These are phyloP conservation scores for Bostrychus sinensis DNA, from an alignment of 2,113 vertebrate species.

Conservation along the genomic window DNA sequence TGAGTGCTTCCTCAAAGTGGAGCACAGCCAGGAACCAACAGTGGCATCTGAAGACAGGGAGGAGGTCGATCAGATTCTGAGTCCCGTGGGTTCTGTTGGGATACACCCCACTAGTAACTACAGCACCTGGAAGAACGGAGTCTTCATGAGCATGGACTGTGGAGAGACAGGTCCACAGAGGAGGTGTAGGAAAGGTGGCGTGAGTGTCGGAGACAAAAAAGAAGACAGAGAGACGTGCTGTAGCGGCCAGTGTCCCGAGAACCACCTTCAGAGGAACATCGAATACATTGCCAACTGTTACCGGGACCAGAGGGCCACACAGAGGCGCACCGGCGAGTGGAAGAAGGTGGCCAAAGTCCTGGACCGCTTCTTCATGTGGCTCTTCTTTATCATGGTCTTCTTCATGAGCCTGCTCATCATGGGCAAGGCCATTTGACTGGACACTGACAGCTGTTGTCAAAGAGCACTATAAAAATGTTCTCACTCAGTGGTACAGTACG, in stretches of 20 bases:
- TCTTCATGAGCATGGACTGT: conserved; percentile 62
- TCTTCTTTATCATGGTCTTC: conserved; percentile 91
- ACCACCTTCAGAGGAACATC: conserved; percentile 78
- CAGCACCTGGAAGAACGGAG: conserved; percentile 31
- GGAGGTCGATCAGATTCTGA: conserved; percentile 59
- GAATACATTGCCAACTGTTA: conserved; percentile 85
- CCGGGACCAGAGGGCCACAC: conserved; percentile 81
- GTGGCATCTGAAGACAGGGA: conserved; percentile 57
- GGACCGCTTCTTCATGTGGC: conserved; percentile 91
- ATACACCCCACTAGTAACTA: conserved; percentile 51
- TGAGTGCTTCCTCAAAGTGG: conserved; percentile 39
- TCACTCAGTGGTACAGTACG: too few relatives aligned
- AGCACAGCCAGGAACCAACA: neutral
- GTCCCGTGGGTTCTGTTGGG: conserved; percentile 26
- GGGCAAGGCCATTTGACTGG: conserved; percentile 80
- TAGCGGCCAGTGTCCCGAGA: conserved; percentile 66
- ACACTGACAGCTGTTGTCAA: neutral
- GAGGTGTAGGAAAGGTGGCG: conserved; percentile 60
- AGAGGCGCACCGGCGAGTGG: conserved; percentile 85
- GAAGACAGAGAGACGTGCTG: conserved; percentile 24
- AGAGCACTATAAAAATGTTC: neutral
- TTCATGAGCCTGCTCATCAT: conserved; percentile 89
- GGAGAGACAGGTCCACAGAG: conserved; percentile 37
- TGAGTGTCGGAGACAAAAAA: conserved; percentile 58
- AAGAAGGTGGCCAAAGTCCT: conserved; percentile 88